These are phyloP conservation scores for Chrysodeixis includens DNA, from an alignment of 2,888 invertebrate species.

Conservation along the genomic window DNA sequence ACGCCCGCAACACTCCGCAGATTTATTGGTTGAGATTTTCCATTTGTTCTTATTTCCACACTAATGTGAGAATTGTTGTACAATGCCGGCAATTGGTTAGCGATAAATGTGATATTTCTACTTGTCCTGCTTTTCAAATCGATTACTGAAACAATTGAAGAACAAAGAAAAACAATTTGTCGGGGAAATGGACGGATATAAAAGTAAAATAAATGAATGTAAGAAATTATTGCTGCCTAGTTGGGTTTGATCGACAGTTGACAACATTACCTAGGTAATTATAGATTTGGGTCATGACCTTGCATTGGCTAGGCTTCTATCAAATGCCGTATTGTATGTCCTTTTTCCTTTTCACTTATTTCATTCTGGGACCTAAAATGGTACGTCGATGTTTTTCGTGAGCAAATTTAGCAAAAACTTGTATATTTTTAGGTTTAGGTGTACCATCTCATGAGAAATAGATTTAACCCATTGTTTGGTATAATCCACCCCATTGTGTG, in stretches of 20 bases:
- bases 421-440: too few relatives aligned
- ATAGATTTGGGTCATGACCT: neutral
- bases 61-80: slow-evolving; percentile 34
- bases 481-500: too few relatives aligned
- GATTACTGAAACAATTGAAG: neutral
- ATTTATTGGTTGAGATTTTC: slow-evolving; percentile 43
- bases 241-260: neutral
- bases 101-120: slow-evolving; percentile 2
- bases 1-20: slow-evolving; percentile 37
- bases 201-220: neutral
- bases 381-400: too few relatives aligned
- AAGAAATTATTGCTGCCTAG: neutral
- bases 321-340: too few relatives aligned
- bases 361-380: too few relatives aligned
- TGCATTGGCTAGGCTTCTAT: neutral
- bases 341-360: too few relatives aligned
- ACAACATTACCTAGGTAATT: neutral
- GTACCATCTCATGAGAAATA: too few relatives aligned
- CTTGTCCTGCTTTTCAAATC: slow-evolving; percentile 1
- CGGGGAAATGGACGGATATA: neutral
- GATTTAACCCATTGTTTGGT: too few relatives aligned
- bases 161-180: neutral
- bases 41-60: slow-evolving; percentile 41
- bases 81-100: neutral
- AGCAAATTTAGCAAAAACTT: too few relatives aligned